Evolutionary conservation across 2,113 vertebrate species (phyloP), one percentile per base, ranked within the genome.

Genomic region (Ceyx margarethae): DNA sequence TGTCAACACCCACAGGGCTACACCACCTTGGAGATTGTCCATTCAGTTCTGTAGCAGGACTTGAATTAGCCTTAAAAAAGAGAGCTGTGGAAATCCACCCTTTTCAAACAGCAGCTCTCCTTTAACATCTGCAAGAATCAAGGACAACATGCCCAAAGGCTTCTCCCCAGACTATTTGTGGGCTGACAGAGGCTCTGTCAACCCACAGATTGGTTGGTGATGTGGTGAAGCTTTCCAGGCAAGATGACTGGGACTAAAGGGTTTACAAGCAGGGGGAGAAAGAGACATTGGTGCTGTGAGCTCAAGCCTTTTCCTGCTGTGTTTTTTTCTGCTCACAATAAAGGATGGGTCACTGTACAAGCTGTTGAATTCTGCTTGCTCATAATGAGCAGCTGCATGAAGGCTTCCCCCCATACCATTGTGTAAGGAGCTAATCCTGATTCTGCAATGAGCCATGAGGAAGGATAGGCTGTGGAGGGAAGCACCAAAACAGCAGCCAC

Each of bases 361-460:
- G 53, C 90, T 95, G 88, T n/a, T 81, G 46, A 6, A 15, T 81
- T 90, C 80, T 90, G 65, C 62, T 94, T 60, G 66, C 61, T 85
- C 68, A 85, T 64, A 90, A 4, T 67, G 68, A 91, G 82, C 68
- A 83, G 68, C 2, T 86, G 33, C 74, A 72, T 9, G 45, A 81
- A 85, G 48, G 29, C 31, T 57, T 73, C 35, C 31, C 48, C 48
- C 83, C 50, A 37, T 68, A 76, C 26, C 91, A 57, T 62, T 90
- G 66, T 75, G 53, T 53, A 73, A 86, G 74, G 33, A 89, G 77
- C 57, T 95, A 90, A 93, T 93, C 86, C 90, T 45, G 53, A 22
- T 31, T 78, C 68, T 61, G 21, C 73, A 90, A 91, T 88, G 75
- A 91, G 80, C 61, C 65, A 40, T 75, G 76, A 81, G 83, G 73